Evolutionary conservation across 1,140 invertebrate species (phyloP), one percentile per base, ranked within the genome.

Genomic region (Ericerus pela): DNA sequence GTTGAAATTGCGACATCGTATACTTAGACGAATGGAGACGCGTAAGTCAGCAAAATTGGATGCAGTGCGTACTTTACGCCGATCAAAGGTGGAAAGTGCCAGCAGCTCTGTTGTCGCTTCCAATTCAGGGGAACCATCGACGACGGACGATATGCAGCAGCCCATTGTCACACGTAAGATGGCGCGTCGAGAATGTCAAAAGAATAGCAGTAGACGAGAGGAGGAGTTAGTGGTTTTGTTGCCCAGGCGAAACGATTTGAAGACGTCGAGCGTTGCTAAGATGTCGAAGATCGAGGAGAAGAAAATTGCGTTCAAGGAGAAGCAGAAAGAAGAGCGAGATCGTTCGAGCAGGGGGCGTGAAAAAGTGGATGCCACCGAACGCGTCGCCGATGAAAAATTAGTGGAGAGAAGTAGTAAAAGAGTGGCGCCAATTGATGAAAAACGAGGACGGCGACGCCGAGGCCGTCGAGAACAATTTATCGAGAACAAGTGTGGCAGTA

Each of bases 101-200:
- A 18, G 41, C 12, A 22, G 4, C 41, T 18, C 22, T 22, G 26
- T 18, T 14, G 20, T 3, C 36, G n/a, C n/a, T n/a, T n/a, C n/a
- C n/a, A n/a, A n/a, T n/a, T n/a, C n/a, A n/a, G n/a, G n/a, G n/a
- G n/a, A n/a, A n/a, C n/a, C n/a, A n/a, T n/a, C n/a, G n/a, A n/a
- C n/a, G n/a, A 4, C 20, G 2, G 10, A 8, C 41, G 41, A 47
- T 14, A 10, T 24, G 14, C 41, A 20, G 18, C 16, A 20, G 41
- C 41, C 41, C 12, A 47, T 47, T 10, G 26, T 47, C 20, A 47
- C 41, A 14, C 41, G 41, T 24, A 47, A 47, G 41, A 47, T 47
- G 41, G 11, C 20, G 20, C 22, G 41, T 24, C 41, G 16, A 20
- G 41, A 47, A 47, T 47, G 41, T 24, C 41, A 47, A 47, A 47